Evolutionary conservation across 2,113 vertebrate genomes (phyloP).

Genomic region (Brachypteracias leptosomus): DNA sequence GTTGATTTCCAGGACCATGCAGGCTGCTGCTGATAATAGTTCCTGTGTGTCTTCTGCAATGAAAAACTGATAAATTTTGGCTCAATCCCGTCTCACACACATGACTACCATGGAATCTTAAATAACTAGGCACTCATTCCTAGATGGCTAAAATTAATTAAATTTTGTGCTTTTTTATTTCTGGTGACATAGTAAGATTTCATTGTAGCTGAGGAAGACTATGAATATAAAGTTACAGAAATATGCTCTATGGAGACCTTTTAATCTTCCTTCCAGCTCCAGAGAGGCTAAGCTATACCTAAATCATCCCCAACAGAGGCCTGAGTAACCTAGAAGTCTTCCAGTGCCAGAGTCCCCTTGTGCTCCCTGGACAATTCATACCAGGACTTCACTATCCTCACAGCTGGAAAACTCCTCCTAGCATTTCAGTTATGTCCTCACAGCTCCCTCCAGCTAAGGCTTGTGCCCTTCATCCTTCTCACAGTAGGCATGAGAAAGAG

Average conservation of each 20-base stretch:
- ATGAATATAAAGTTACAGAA: neutral
- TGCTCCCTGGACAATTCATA: rapidly evolving
- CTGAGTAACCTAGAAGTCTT: neutral
- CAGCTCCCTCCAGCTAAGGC: neutral
- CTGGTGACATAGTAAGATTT: neutral
- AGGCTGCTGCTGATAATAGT: neutral
- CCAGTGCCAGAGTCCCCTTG: neutral
- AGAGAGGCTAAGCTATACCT: neutral
- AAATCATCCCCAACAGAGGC: neutral
- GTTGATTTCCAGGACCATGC: neutral
- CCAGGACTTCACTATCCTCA: neutral
- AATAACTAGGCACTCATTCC: neutral
- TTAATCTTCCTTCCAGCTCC: neutral
- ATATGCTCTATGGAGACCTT: rapidly evolving
- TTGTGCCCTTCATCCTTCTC: neutral
- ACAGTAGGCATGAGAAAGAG: neutral
- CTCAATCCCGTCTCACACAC: neutral
- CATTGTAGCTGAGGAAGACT: neutral
- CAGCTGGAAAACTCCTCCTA: neutral
- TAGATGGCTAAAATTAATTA: neutral
- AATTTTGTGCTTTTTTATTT: neutral
- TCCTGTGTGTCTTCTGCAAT: neutral
- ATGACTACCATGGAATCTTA: neutral
- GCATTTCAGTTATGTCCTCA: neutral
- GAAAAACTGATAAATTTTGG: neutral